Base-by-base conservation (phyloP, 2,797 vertebrate genomes). In the Fundulus diaphanus region DNA sequence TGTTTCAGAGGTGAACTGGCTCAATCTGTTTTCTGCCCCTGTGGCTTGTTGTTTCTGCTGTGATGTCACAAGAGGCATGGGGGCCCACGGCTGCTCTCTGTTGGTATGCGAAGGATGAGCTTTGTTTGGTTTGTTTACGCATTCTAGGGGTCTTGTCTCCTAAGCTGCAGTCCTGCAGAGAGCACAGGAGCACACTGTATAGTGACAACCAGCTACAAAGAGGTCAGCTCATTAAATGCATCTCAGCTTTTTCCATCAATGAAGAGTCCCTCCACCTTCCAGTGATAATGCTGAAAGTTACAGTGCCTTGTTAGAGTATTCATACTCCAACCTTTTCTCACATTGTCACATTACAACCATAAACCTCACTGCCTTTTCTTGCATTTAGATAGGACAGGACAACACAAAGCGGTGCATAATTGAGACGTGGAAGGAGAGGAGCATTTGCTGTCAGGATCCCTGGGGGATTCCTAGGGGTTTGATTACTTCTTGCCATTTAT, bases 161-260 rank as follows among this genome's bases (percentile, higher is more conserved):
- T 76, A 75, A 69, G 73, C 68, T 48, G 68, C 72, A 70, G 67
- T 57, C 74, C 87, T 88, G 82, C 33, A 66, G 72, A 8, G 5
- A 75, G 37, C 13, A 76, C 31, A 76, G 66, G 73, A 31, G 76
- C 42, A 74, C 49, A 70, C 12, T 15, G 2, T 6, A 40, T 13
- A 13, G 24, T 52, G 11, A 49, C 42, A 59, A 2, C 18, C 24
- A 74, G 18, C 49, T 44, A 40, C 29, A 7, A 59, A 7, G 29
- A 59, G 56, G 56, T 59, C 2, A 15, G n/a, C 20, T 68, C 42
- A 35, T 35, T 51, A 24, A 33, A 51, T 20, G 3, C n/a, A 9
- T 29, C 42, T 44, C 65, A 46, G 37, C 65, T 27, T 56, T 56
- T 5, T 3, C n/a, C 51, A 27, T 7, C n/a, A 3, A 6, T 56